Conservation (phyloP, 2,797 vertebrate genomes). For the Cetoscarus ocellatus region DNA sequence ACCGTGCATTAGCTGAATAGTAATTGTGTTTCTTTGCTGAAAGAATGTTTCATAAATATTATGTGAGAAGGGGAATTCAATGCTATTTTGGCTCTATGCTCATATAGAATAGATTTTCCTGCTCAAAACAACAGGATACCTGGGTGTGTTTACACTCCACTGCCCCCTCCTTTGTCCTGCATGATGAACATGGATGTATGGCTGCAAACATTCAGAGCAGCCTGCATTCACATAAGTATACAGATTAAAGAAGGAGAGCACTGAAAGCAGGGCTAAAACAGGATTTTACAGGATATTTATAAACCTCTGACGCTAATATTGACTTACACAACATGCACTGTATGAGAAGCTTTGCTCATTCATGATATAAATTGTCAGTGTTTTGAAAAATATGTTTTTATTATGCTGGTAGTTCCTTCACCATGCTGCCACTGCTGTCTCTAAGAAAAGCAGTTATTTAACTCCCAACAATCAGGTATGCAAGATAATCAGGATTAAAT, state of each 20-base stretch:
- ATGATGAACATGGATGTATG: conserved; percentile 37
- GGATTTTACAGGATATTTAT: background rate
- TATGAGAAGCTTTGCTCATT: too few relatives aligned
- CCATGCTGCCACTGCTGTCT: too few relatives aligned
- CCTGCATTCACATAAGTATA: conserved; percentile 9
- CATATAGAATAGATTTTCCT: conserved; percentile 54
- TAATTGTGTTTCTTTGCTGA: background rate
- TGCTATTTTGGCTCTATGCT: conserved; percentile 30
- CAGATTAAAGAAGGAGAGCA: conserved; percentile 1
- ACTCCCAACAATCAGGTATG: too few relatives aligned
- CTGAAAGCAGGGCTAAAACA: background rate
- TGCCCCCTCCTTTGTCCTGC: conserved; percentile 47
- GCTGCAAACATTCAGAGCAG: conserved; percentile 24
- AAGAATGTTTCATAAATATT: conserved; percentile 35
- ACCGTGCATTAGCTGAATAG: background rate
- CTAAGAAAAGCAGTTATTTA: too few relatives aligned
- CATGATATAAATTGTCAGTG: too few relatives aligned
- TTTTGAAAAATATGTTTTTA: background rate
- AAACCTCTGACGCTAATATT: background rate
- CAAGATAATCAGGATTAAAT: too few relatives aligned
- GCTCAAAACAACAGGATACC: conserved; percentile 67
- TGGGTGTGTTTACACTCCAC: conserved; percentile 38
- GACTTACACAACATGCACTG: background rate
- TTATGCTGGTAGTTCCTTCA: too few relatives aligned
- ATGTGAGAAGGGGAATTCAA: conserved; percentile 44